Conservation (phyloP, 2,888 invertebrate species). For the Parnassius glacialis region DNA sequence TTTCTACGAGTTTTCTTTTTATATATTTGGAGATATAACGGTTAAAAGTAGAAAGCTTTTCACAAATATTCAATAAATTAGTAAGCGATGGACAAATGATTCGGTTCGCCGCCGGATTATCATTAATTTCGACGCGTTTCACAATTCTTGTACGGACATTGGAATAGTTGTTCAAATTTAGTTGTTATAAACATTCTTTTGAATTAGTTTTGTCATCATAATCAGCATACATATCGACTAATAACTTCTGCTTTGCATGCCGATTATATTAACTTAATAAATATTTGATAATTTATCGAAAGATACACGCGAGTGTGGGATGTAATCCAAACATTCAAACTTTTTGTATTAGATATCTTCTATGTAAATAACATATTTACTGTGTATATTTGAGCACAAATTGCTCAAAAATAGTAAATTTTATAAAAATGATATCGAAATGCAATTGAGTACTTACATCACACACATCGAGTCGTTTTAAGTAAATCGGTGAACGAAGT, state of each 20-base stretch:
- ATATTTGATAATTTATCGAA: slow-evolving; percentile 12
- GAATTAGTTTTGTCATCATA: slow-evolving; percentile 7
- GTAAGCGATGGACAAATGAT: background rate
- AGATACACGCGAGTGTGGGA: background rate
- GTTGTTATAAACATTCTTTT: background rate
- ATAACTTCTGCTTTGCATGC: slow-evolving; percentile 16
- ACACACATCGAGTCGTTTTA: too few relatives aligned
- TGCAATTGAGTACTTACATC: too few relatives aligned
- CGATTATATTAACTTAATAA: slow-evolving; percentile 9
- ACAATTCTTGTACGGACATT: slow-evolving; percentile 4
- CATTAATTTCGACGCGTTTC: slow-evolving; percentile 10
- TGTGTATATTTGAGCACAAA: background rate
- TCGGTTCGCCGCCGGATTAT: slow-evolving; percentile 2
- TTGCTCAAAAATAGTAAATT: background rate
- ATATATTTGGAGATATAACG: background rate
- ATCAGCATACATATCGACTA: slow-evolving; percentile 18
- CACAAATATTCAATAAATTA: slow-evolving; percentile 5
- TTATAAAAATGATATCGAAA: background rate
- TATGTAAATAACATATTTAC: slow-evolving; percentile 1
- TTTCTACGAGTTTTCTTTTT: background rate
- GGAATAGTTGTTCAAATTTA: background rate
- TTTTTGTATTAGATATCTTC: background rate
- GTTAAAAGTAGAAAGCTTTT: slow-evolving; percentile 1
- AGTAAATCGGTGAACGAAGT: too few relatives aligned
- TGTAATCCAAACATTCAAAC: background rate